These are phyloP conservation scores for Limenitis camilla DNA, from an alignment of 2,888 invertebrate genomes.

Conservation along the genomic window DNA sequence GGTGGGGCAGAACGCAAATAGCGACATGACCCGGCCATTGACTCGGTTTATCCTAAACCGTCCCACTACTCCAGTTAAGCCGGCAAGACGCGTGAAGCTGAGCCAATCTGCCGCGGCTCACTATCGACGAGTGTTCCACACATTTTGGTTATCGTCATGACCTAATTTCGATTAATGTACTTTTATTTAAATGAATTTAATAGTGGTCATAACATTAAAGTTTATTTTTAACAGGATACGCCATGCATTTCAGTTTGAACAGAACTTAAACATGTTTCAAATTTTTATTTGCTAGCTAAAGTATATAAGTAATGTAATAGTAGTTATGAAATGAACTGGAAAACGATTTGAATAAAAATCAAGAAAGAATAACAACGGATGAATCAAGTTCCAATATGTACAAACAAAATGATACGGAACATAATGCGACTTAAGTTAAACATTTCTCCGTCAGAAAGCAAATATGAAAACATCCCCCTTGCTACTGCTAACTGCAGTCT, in stretches of 20 bases:
- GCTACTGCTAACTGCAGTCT: conserved; percentile 23
- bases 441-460: conserved; percentile 28
- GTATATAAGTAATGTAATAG: no score
- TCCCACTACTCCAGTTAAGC: conserved; percentile 71
- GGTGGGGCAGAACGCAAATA: conserved; percentile 62
- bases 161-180: conserved; percentile 33
- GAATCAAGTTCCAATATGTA: conserved; percentile 7
- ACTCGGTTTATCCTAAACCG: conserved; percentile 74
- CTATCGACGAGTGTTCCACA: conserved; percentile 29
- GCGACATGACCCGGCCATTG: conserved; percentile 73
- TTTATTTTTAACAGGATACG: conserved; percentile 2
- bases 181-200: conserved; percentile 13
- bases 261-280: no score
- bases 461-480: conserved; percentile 34
- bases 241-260: no score
- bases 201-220: conserved; percentile 10
- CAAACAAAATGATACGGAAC: conserved; percentile 25
- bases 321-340: no score
- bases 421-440: conserved; percentile 20
- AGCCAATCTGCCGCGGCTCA: conserved; percentile 32
- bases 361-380: conserved; percentile 4
- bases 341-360: neutral
- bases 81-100: conserved; percentile 36
- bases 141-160: conserved; percentile 46
- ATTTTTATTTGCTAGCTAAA: no score